Evolutionary conservation across 2,113 vertebrate species (phyloP).

Genomic region (Xiphophorus couchianus): DNA sequence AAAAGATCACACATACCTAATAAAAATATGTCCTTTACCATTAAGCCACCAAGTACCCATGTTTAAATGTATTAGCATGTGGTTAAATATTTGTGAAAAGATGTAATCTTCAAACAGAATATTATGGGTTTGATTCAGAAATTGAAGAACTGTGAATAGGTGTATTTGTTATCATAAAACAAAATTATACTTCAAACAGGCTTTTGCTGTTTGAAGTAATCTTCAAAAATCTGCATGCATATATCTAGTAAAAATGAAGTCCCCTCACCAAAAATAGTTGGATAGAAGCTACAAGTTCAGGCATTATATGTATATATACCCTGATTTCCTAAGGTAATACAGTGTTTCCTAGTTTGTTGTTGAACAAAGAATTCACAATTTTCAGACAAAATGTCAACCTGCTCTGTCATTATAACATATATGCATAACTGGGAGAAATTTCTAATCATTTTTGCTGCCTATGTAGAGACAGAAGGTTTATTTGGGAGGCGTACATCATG

Average conservation of each 20-base stretch:
- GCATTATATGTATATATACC: no score
- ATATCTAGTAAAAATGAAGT: background rate
- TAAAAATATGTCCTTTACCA: no score
- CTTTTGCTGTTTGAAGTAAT: no score
- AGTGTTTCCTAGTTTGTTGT: background rate
- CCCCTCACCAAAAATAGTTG: background rate
- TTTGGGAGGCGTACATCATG: background rate
- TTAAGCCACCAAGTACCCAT: no score
- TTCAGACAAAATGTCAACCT: background rate
- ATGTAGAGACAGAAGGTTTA: background rate
- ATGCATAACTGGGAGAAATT: background rate
- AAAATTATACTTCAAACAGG: no score
- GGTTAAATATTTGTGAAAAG: no score
- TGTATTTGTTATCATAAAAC: no score
- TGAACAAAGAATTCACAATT: background rate
- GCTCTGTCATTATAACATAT: background rate
- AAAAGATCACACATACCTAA: no score
- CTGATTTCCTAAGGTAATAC: background rate
- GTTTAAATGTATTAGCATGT: no score
- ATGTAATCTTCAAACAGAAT: no score
- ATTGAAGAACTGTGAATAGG: no score
- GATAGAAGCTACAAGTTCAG: background rate
- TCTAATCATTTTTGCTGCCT: background rate
- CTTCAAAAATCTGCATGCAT: background rate
- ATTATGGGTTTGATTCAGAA: no score